Percentiles rank a stretch among this genome's conserved stretches.
Conservation (phyloP, 2,113 vertebrate species). For the Alaudala cheleensis region DNA sequence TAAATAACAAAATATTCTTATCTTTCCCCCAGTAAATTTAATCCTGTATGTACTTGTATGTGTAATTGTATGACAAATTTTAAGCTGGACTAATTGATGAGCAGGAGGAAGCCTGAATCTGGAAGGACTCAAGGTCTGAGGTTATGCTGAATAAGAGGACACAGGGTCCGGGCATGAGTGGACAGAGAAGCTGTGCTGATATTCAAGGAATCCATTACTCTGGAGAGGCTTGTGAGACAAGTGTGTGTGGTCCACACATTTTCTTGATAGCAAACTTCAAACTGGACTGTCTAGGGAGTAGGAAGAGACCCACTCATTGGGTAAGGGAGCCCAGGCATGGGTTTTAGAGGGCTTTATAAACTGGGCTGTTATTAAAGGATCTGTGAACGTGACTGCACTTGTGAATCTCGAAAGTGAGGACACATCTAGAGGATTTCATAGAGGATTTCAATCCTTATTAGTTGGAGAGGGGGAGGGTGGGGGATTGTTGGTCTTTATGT, state of each 20-base stretch:
- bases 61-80: neutral
- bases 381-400: neutral
- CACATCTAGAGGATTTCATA: neutral
- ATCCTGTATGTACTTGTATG: rapidly evolving
- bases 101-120: neutral
- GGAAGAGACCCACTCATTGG: neutral
- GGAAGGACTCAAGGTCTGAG: neutral
- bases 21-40: neutral
- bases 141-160: neutral
- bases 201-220: neutral
- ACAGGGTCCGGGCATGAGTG: neutral
- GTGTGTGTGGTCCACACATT: neutral
- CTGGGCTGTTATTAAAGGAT: neutral
- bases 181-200: neutral
- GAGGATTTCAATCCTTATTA: neutral
- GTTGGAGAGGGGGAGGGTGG: neutral
- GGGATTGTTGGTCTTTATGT: neutral
- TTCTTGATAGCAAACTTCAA: neutral
- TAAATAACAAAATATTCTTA: neutral
- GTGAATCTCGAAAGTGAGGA: neutral
- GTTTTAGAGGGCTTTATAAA: neutral
- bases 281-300: neutral
- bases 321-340: neutral
- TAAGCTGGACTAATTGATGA: neutral
- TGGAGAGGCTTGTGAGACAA: neutral